Conservation (phyloP, 2,797 vertebrate genomes). For the Limnodromus scolopaceus region DNA sequence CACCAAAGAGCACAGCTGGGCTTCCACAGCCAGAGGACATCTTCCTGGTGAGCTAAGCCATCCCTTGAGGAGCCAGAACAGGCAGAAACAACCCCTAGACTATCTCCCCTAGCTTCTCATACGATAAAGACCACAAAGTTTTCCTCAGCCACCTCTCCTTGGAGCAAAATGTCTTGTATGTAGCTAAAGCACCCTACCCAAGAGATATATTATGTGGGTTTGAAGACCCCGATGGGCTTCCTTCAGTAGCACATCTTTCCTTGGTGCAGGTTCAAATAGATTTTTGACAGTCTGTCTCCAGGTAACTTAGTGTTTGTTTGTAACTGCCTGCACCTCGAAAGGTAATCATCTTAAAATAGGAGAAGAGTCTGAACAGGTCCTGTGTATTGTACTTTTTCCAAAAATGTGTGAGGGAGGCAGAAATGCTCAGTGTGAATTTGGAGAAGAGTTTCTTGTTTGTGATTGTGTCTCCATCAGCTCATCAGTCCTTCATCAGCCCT, state of each 20-base stretch:
- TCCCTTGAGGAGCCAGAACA: not conserved
- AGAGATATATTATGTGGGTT: not conserved
- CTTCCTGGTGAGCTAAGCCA: not conserved
- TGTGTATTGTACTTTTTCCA: not conserved
- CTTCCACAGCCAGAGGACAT: not conserved
- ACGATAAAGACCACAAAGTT: not conserved
- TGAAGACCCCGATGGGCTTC: not conserved
- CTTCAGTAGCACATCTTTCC: not conserved
- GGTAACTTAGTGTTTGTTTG: not conserved
- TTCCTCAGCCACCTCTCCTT: not conserved
- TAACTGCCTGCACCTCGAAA: not conserved
- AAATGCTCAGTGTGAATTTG: not conserved
- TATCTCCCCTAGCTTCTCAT: not conserved
- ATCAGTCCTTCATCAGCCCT: not conserved
- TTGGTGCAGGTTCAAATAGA: not conserved
- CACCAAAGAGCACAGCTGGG: not conserved
- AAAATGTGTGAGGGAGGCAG: not conserved
- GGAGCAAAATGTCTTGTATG: not conserved
- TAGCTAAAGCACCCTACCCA: not conserved
- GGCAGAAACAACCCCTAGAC: not conserved
- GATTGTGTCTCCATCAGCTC: not conserved
- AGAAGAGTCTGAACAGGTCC: not conserved
- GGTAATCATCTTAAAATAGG: not conserved
- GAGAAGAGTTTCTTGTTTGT: not conserved
- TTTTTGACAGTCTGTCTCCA: not conserved